Evolutionary conservation across 1,140 invertebrate genomes (phyloP).

Genomic region (Drosophila teissieri): DNA sequence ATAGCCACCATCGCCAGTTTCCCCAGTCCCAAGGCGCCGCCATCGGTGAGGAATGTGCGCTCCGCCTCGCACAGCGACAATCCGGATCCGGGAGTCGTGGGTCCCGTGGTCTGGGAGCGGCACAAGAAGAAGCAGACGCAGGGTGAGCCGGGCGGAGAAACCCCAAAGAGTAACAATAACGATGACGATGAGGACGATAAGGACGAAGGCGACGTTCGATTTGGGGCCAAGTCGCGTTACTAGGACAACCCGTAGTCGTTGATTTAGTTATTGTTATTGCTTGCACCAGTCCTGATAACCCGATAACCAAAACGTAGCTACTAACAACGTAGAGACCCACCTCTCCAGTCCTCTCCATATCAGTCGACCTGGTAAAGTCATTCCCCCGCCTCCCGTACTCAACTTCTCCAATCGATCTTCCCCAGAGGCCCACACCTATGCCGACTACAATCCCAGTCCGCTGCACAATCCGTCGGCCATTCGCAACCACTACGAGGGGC

Average conservation of each 20-base stretch:
- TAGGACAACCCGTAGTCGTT: slow-evolving; percentile 73
- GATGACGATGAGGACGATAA: slow-evolving; percentile 21
- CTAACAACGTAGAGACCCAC: slow-evolving; percentile 45
- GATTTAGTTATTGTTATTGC: slow-evolving; percentile 52
- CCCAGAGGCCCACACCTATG: slow-evolving; percentile 72
- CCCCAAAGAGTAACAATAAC: slow-evolving; percentile 19
- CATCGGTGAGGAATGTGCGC: slow-evolving; percentile 47
- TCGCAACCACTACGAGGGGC: slow-evolving; percentile 80
- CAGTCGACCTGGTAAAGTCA: slow-evolving; percentile 18
- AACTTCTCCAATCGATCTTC: slow-evolving; percentile 74
- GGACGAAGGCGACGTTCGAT: slow-evolving; percentile 63
- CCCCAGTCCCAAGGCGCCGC: slow-evolving; percentile 76
- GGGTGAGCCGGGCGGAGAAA: slow-evolving; percentile 71
- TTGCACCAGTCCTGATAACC: slow-evolving; percentile 54
- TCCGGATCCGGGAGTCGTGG: slow-evolving; percentile 92
- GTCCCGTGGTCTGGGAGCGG: slow-evolving; percentile 92
- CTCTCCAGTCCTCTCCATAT: not conserved
- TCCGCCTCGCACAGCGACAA: slow-evolving; percentile 82
- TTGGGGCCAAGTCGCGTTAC: slow-evolving; percentile 66
- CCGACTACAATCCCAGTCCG: slow-evolving; percentile 77
- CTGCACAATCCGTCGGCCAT: slow-evolving; percentile 81
- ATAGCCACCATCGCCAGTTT: slow-evolving; percentile 80
- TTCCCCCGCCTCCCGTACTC: slow-evolving; percentile 42
- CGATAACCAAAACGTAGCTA: slow-evolving; percentile 34
- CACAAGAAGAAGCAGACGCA: slow-evolving; percentile 85